Percentiles rank a stretch among this genome's conserved stretches.
phyloP scores from a whole-genome alignment of 2,113 vertebrate genomes.

The Hepsetus odoe region DNA sequence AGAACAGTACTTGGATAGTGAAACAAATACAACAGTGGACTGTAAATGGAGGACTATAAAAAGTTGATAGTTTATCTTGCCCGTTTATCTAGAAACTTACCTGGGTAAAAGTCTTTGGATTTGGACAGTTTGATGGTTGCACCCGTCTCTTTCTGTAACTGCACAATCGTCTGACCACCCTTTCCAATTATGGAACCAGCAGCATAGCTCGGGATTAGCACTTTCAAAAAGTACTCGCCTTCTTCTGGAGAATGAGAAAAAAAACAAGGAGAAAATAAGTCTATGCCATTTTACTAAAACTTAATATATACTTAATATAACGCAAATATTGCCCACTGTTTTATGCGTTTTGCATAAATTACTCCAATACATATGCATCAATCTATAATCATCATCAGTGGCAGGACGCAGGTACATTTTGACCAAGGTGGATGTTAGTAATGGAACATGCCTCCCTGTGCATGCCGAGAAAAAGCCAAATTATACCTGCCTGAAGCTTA shows the following conservation, averaged over 20 bases:
- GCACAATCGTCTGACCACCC: constrained; percentile 93
- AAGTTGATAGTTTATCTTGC: background rate
- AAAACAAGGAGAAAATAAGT: constrained; percentile 43
- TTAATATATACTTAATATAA: background rate
- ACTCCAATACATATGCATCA: background rate
- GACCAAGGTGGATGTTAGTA: background rate
- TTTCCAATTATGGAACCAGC: constrained; percentile 94
- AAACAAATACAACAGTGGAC: background rate
- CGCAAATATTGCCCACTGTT: background rate
- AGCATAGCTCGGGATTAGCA: constrained; percentile 93
- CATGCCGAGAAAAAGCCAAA: constrained; percentile 13
- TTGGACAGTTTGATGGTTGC: constrained; percentile 96
- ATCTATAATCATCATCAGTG: background rate
- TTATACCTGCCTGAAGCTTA: constrained; percentile 38
- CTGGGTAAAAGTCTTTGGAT: constrained; percentile 96
- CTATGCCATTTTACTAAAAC: background rate
- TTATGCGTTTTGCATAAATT: background rate
- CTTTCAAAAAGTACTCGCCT: constrained; percentile 94
- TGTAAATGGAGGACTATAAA: background rate
- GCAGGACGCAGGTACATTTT: background rate
- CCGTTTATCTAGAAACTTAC: constrained; percentile 68
- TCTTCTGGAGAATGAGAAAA: constrained; percentile 84
- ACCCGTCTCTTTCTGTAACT: constrained; percentile 92
- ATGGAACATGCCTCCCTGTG: background rate
- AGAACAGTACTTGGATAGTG: background rate